Evolutionary conservation across 2,888 invertebrate species (phyloP), one percentile per base, ranked within the genome.

Genomic region (Odontocerum albicorne): DNA sequence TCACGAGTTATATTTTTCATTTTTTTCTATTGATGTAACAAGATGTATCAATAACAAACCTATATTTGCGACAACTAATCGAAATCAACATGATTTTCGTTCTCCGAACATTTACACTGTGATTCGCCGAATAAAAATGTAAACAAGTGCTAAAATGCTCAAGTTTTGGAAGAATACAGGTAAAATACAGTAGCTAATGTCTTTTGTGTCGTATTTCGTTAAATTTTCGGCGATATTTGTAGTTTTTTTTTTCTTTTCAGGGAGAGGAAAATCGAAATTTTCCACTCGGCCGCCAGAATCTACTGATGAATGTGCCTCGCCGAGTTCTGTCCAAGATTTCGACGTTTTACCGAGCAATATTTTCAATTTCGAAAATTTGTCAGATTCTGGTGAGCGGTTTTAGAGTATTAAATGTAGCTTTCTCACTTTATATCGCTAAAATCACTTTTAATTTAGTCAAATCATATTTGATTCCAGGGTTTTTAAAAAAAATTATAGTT

Each of bases 91-190:
- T n/a, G n/a, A n/a, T n/a, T n/a, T n/a, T n/a, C n/a, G n/a, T 49
- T 20, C 27, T 32, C 12, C 17, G 13, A 7, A 31, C 16, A 31
- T 31, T 10, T 4, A 13, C 36, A 36, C 16, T 4, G 22, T 33
- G 33, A 33, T 32, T 31, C 27, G 22, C 40, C 20, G 19, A 3
- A 35, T 54, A 43, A 57, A 54, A 39, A 61, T 61, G 61, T 59
- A 57, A 59, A 61, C 55, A 57, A 45, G 36, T n/a, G 68, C 67
- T 73, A 79, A 76, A 73, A 87, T 87, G 87, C 81, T 88, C 70
- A 85, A 87, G 72, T 88, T 88, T 76, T 87, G 87, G 86, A 87
- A 85, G 73, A 87, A 85, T 74, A 77, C 85, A 75, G 84, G 85
- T 85, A 80, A 72, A n/a, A 62, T 62, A 59, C 45, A 42, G 33